These are phyloP conservation scores for mouse (Mus musculus) DNA, from an alignment of 2,113 vertebrate genomes.

Conservation along the genomic window GRCm39 chr10:83860001-83860500, in stretches of 20 bases:
- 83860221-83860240: neutral
- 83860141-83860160: neutral
- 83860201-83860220: accelerated
- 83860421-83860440: neutral
- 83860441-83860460: neutral
- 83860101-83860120: neutral
- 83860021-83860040: neutral
- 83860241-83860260: neutral
- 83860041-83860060: neutral
- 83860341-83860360: too few relatives aligned
- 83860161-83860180: neutral
- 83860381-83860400: neutral
- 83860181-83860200: neutral
- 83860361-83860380: neutral
- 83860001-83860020: neutral
- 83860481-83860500: too few relatives aligned
- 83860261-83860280: neutral
- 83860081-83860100: neutral
- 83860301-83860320: neutral
- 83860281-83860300: neutral
- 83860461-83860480: neutral
- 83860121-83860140: too few relatives aligned
- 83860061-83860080: neutral
- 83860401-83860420: neutral
- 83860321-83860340: neutral